Percentiles rank a stretch among this genome's conserved stretches.
phyloP scores from a whole-genome alignment of 2,888 invertebrate genomes.

The Chrysolina haemoptera region DNA sequence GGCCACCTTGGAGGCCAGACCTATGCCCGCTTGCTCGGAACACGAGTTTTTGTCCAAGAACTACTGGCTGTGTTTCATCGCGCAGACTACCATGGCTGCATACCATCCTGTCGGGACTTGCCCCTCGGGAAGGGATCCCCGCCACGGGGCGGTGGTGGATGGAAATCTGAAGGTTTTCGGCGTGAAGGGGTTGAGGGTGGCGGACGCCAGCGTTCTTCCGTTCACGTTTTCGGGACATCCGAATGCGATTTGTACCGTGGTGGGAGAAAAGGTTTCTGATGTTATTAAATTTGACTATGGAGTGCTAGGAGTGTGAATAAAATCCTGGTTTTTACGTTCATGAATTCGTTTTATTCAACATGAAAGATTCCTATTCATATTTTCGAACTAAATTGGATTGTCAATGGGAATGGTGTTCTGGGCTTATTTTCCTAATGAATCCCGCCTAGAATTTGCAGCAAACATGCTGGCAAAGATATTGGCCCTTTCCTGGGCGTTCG shows the following conservation, averaged over 20 bases:
- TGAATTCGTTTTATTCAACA: neutral
- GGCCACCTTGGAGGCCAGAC: constrained; percentile 64
- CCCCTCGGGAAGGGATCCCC: constrained; percentile 77
- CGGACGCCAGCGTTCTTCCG: constrained; percentile 78
- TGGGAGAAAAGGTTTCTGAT: constrained; percentile 80
- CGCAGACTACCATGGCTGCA: constrained; percentile 33
- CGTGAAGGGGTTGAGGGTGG: constrained; percentile 74
- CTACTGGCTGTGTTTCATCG: constrained; percentile 44
- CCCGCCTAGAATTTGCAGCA: too few species aligned
- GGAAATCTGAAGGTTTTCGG: constrained; percentile 75
- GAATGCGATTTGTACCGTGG: constrained; percentile 78
- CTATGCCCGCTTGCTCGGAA: constrained; percentile 32
- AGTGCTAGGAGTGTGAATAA: neutral
- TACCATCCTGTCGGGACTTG: constrained; percentile 80
- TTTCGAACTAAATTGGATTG: too few species aligned
- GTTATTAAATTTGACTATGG: constrained; percentile 39
- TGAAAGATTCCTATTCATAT: too few species aligned
- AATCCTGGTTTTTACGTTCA: too few species aligned
- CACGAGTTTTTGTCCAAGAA: constrained; percentile 37
- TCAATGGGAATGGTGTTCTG: too few species aligned
- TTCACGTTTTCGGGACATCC: constrained; percentile 77
- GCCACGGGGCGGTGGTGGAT: constrained; percentile 76
- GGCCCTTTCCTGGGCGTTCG: too few species aligned
- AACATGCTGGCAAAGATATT: too few species aligned
- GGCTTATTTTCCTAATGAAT: too few species aligned